Evolutionary conservation across 1,140 invertebrate genomes (phyloP).

Genomic region (Phymorhynchus buccinoides): DNA sequence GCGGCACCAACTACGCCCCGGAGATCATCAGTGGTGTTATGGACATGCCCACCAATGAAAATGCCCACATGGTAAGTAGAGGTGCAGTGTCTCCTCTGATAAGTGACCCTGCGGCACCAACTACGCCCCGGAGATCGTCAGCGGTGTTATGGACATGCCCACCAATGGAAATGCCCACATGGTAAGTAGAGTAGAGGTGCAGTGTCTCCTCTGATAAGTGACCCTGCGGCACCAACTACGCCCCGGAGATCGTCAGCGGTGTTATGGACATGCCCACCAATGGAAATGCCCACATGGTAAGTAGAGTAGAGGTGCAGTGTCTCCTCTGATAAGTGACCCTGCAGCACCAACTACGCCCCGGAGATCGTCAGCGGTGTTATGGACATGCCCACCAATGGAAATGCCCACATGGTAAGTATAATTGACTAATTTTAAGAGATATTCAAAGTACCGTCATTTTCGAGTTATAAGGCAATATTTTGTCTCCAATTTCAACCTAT

Average conservation of each 20-base stretch:
- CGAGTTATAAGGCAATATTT: too few relatives aligned
- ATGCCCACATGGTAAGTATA: constrained; percentile 37
- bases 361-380: constrained; percentile 46
- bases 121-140: constrained; percentile 51
- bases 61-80: too few relatives aligned
- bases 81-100: constrained; percentile 35
- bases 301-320: not conserved
- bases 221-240: constrained; percentile 44
- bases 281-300: constrained; percentile 40
- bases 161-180: constrained; percentile 36
- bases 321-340: not conserved
- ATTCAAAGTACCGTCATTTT: too few relatives aligned
- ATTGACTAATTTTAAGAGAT: too few relatives aligned
- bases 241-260: constrained; percentile 47
- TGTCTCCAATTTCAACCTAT: too few relatives aligned
- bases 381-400: constrained; percentile 37
- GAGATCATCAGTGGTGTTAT: constrained; percentile 47
- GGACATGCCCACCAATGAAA: constrained; percentile 35
- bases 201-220: too few relatives aligned
- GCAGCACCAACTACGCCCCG: constrained; percentile 46
- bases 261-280: constrained; percentile 42
- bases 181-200: too few relatives aligned
- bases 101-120: constrained; percentile 39
- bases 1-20: constrained; percentile 46
- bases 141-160: constrained; percentile 39